Evolutionary conservation across 2,113 vertebrate species (phyloP), one percentile per base, ranked within the genome.

Genomic region (Vulpes vulpes): DNA sequence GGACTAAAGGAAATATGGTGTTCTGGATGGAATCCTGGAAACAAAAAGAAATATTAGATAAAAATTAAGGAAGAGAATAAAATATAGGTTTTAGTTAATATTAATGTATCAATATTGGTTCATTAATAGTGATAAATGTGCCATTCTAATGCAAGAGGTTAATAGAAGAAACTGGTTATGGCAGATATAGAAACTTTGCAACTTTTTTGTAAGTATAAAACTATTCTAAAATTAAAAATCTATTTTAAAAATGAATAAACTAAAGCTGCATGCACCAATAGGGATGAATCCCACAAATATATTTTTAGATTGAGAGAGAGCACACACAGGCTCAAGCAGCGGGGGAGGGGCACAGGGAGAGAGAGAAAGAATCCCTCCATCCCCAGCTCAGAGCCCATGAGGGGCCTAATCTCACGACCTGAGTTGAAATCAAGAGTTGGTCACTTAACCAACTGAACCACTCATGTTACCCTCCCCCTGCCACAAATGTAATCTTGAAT

Each of bases 171-270:
- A 17, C 14, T 64, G 71, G n/a, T 17, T 19, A 7, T 59, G 17
- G 16, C 17, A 51, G 27, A 51, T 12, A 60, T 16, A 30, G 74
- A 51, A 78, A 51, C 15, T 20, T 25, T 32, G 23, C 3, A 87
- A 86, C 60, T 69, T 53, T 74, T 80, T 82, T 57, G 27, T 89
- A 86, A 91, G 92, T n/a, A 62, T 27, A 87, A 78, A 93, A 49
- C 67, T 81, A 38, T n/a, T 83, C 1, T 23, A 71, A 84, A 53
- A 23, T 49, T 3, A 27, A 76, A n/a, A 76, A 20, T 60, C 59
- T 84, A 27, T 85, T 89, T 27, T 8, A 53, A 55, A 88, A 85
- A n/a, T 15, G 1, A 84, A 4, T 73, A 5, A 3, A 89, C 83
- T 69, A 81, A 91, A 69, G 12, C 16, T 76, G 23, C 23, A 5